These are phyloP conservation scores for Diarsia dahlii DNA, from an alignment of 2,888 invertebrate genomes.

Conservation along the genomic window DNA sequence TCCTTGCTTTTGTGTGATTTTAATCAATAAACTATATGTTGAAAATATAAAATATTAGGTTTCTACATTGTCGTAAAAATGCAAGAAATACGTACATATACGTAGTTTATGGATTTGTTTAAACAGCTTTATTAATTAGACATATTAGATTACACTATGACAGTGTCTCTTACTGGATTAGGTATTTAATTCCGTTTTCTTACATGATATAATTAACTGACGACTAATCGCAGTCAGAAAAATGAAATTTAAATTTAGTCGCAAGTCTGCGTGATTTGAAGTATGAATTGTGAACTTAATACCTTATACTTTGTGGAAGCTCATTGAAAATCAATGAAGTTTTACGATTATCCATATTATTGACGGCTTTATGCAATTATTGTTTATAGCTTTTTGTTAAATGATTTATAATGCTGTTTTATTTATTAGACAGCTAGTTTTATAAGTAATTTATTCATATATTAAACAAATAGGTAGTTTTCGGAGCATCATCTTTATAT, in stretches of 20 bases:
- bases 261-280: conserved; percentile 57
- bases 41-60: conserved; percentile 9
- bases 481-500: background rate
- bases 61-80: background rate
- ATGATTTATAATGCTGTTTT: background rate
- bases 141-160: background rate
- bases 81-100: background rate
- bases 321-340: conserved; percentile 78
- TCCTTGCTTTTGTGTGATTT: conserved; percentile 11
- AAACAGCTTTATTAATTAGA: conserved; percentile 2
- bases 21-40: background rate
- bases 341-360: conserved; percentile 64
- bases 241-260: conserved; percentile 35
- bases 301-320: conserved; percentile 69
- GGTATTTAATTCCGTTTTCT: background rate
- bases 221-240: conserved; percentile 36
- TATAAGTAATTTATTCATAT: background rate
- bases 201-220: background rate
- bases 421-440: background rate
- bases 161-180: background rate
- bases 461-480: background rate
- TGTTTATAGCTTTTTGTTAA: conserved; percentile 49
- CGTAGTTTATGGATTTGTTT: background rate
- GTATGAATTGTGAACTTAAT: conserved; percentile 66
- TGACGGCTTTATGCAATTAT: conserved; percentile 53